These are phyloP conservation scores for Dicrurus megarhynchus DNA, from an alignment of 2,113 vertebrate species.

Conservation along the genomic window DNA sequence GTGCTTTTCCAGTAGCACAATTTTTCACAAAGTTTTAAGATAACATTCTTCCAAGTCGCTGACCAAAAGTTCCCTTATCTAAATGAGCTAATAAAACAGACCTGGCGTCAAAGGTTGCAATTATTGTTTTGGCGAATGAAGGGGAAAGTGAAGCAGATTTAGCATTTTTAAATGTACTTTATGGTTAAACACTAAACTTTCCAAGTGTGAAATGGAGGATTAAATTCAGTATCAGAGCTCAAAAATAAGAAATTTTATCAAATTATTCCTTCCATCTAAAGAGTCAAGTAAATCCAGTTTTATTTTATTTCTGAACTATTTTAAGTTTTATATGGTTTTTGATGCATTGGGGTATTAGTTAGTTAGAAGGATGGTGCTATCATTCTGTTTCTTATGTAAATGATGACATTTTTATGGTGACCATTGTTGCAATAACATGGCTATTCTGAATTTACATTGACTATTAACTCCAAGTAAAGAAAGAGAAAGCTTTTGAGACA, in stretches of 20 bases:
- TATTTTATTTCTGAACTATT: conserved; percentile 12
- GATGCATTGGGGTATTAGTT: not conserved
- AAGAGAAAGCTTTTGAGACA: not conserved
- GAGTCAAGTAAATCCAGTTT: not conserved
- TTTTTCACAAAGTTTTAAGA: not conserved
- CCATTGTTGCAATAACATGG: not conserved
- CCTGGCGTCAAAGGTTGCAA: not conserved
- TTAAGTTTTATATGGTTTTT: not conserved
- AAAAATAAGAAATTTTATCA: not conserved
- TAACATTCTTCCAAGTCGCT: not conserved
- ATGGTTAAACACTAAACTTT: not conserved
- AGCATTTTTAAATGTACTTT: not conserved
- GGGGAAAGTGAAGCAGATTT: not conserved
- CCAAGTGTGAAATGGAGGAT: not conserved
- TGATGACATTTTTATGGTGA: not conserved
- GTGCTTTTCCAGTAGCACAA: not conserved
- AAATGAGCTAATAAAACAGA: not conserved
- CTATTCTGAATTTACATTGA: not conserved
- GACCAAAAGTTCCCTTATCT: not conserved
- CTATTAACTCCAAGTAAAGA: not conserved
- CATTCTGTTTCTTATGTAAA: not conserved
- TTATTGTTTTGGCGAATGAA: not conserved
- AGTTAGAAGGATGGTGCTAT: not conserved
- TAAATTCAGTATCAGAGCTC: not conserved
- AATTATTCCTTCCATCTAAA: not conserved